Base-by-base conservation (phyloP, 2,797 vertebrate species). In the Pangasius sanitwongsei region DNA sequence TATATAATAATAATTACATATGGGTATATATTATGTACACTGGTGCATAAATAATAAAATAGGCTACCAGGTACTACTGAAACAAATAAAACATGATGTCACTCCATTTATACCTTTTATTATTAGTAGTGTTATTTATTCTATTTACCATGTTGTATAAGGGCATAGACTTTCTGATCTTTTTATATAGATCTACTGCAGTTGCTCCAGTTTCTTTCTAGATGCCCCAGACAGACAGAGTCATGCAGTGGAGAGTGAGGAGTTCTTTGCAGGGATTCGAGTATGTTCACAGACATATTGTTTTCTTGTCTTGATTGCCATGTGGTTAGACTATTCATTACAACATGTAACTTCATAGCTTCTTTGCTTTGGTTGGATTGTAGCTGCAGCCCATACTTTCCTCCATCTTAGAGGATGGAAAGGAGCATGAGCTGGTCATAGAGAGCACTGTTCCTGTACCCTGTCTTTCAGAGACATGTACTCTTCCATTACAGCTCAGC, bases 251-350 rank as follows among this genome's bases (percentile, higher is more conserved):
- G 96, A 98, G 89, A 99, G 97, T 93, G 91, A 88, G 85, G 97
- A 97, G 93, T 98, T 97, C 95, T 99, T 98, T 94, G 97, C 96
- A 74, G 97, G 97, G 41, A 96, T 99, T 94, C 96, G 95, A 95
- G 97, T 97, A 95, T n/a, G 89, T 89, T 48, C 61, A 59, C 80
- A n/a, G 25, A 83, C 53, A 67, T 75, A 0, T 44, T 63, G 13
- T 67, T 63, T 85, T 85, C 0, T 83, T 65, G 48, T 31, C 12
- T 7, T 50, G 7, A 23, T 50, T 84, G 0, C 13, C 4, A 31
- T 55, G 7, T 87, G 63, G 48, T 28, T 65, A 28, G 1, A 34
- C 20, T 23, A 23, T 18, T 11, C 28, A 28, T 87, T 48, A 67
- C 16, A 75, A 59, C 8, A 44, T 34, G 28, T 20, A 77, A 85